Conservation (phyloP, 2,797 vertebrate species). For the Lacerta agilis region DNA sequence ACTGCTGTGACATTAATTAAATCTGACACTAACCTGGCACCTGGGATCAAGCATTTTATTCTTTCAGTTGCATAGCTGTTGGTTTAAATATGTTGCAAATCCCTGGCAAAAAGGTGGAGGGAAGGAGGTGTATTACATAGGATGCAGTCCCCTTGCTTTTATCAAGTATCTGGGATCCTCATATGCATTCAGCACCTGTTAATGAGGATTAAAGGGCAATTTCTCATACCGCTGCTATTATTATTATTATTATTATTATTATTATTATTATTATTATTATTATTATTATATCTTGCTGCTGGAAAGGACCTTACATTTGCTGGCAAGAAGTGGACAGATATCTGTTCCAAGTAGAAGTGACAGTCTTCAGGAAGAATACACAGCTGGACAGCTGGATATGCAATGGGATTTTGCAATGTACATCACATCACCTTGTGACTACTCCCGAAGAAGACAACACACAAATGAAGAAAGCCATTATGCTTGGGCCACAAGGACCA, state of each 20-base stretch:
- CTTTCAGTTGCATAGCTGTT: slow-evolving; percentile 40
- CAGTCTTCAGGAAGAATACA: neutral
- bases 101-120: slow-evolving; percentile 35
- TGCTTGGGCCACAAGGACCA: neutral
- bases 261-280: no score
- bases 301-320: neutral
- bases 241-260: neutral
- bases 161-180: neutral
- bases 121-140: neutral
- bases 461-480: neutral
- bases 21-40: slow-evolving; percentile 46
- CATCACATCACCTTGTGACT: neutral
- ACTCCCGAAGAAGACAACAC: neutral
- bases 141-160: neutral
- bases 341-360: neutral
- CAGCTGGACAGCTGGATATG: neutral
- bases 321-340: neutral
- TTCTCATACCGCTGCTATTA: neutral
- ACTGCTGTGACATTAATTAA: slow-evolving; percentile 38
- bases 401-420: neutral
- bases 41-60: slow-evolving; percentile 35
- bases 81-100: slow-evolving; percentile 50
- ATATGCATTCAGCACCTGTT: neutral
- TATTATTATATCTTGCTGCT: neutral
- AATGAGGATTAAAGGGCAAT: neutral